phyloP scores from a whole-genome alignment of 2,797 vertebrate genomes.

The Threskiornis aethiopicus region DNA sequence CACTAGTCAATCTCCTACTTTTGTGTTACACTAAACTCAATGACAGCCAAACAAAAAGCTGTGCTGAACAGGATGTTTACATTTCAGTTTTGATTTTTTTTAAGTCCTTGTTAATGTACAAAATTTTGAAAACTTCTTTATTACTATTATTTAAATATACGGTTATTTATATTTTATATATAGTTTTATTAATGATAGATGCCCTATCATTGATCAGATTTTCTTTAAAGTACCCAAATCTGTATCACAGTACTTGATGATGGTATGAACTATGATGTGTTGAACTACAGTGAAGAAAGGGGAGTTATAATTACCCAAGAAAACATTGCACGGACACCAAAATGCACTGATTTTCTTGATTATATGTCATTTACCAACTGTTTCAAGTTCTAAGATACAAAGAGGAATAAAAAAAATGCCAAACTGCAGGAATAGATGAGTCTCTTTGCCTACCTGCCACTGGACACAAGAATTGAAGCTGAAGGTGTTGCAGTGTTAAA shows the following conservation, averaged over 20 bases:
- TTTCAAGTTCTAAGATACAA: too few species aligned
- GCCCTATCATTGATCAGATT: background rate
- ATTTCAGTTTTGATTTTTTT: background rate
- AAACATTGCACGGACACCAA: accelerated
- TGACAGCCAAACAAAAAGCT: background rate
- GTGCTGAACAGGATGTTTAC: background rate
- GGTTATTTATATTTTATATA: background rate
- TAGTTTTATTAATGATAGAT: background rate
- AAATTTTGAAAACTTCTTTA: background rate
- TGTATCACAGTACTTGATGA: accelerated
- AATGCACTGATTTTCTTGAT: background rate
- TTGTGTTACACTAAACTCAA: background rate
- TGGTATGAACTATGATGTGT: accelerated
- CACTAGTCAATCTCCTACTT: background rate
- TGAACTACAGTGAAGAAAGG: background rate
- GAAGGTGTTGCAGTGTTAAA: background rate
- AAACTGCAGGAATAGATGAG: background rate
- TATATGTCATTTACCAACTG: background rate
- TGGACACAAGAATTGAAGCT: background rate
- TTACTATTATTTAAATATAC: background rate
- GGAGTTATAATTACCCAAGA: background rate
- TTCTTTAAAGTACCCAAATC: background rate
- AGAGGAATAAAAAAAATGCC: background rate
- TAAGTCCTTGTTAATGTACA: background rate
- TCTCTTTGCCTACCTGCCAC: background rate